A percentile compares a stretch with the other conserved stretches of the same genome.
Conservation (phyloP, 2,113 vertebrate genomes). For the Procavia capensis region DNA sequence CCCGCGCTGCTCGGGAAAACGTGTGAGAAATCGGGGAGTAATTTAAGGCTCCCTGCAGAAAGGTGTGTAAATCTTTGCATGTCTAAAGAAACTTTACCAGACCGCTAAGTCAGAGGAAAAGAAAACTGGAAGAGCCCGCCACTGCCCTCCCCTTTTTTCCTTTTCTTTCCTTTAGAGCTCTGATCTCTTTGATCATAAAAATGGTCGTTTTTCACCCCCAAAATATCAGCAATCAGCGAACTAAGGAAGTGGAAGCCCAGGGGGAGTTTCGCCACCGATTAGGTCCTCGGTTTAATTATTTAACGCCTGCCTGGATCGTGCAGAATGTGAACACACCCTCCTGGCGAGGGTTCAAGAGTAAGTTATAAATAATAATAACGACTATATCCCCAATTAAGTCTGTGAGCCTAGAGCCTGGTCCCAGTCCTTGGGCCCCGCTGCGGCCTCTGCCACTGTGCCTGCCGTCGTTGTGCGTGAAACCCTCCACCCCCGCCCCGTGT, state of each 20-base stretch:
- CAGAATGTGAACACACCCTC: constrained; percentile 52
- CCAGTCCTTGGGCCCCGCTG: neutral
- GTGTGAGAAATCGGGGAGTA: constrained; percentile 79
- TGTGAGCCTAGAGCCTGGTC: neutral
- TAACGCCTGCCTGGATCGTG: constrained; percentile 70
- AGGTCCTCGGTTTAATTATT: constrained; percentile 87
- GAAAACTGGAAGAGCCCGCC: constrained; percentile 60
- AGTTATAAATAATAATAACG: constrained; percentile 79
- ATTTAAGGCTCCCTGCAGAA: constrained; percentile 86
- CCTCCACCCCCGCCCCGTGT: neutral
- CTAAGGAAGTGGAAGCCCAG: constrained; percentile 84
- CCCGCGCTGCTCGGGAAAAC: constrained; percentile 76
- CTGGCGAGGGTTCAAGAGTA: constrained; percentile 79
- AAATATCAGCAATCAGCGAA: constrained; percentile 87
- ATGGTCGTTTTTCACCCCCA: constrained; percentile 89
- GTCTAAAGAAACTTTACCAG: constrained; percentile 89
- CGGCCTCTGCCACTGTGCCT: accelerated
- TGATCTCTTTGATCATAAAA: constrained; percentile 87
- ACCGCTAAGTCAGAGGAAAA: constrained; percentile 78
- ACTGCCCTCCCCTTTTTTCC: accelerated
- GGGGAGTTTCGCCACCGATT: constrained; percentile 81
- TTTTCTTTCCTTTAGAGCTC: constrained; percentile 82
- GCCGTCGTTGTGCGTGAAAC: neutral
- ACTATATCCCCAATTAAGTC: constrained; percentile 62
- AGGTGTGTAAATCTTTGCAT: constrained; percentile 87